A percentile compares a stretch with the other conserved stretches of the same genome.
phyloP scores from a whole-genome alignment of 2,797 vertebrate genomes.

The Oophaga sylvatica region DNA sequence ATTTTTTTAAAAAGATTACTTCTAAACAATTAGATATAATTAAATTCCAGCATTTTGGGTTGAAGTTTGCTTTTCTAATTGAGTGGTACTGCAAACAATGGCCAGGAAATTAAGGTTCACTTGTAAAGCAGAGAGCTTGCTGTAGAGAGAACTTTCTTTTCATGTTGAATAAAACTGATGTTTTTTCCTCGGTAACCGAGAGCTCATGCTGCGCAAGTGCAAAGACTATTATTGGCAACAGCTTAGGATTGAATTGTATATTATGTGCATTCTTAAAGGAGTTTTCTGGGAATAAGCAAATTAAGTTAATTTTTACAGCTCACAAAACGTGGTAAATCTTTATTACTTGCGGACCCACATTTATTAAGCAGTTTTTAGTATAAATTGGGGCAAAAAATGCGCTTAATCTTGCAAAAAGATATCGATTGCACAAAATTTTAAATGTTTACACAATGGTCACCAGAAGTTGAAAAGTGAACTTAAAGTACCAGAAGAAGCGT shows the following conservation, averaged over 20 bases:
- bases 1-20: too few relatives aligned
- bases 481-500: too few relatives aligned
- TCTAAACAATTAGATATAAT: neutral
- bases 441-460: too few relatives aligned
- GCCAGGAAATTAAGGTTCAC: constrained; percentile 23
- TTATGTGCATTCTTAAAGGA: neutral
- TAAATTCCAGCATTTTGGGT: neutral
- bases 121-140: neutral
- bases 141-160: constrained; percentile 13
- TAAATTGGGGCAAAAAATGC: too few relatives aligned
- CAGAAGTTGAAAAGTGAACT: too few relatives aligned
- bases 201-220: neutral
- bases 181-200: neutral
- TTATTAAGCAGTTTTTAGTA: too few relatives aligned
- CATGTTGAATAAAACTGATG: neutral
- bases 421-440: too few relatives aligned
- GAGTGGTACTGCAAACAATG: neutral
- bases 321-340: neutral
- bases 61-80: neutral
- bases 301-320: neutral
- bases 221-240: constrained; percentile 19
- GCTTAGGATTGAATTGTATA: neutral
- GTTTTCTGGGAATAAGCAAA: neutral
- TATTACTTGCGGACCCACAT: too few relatives aligned
- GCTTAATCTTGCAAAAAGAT: too few relatives aligned